Evolutionary conservation across 2,888 invertebrate genomes (phyloP), one percentile per base, ranked within the genome.

Genomic region (Agonum fuliginosum): DNA sequence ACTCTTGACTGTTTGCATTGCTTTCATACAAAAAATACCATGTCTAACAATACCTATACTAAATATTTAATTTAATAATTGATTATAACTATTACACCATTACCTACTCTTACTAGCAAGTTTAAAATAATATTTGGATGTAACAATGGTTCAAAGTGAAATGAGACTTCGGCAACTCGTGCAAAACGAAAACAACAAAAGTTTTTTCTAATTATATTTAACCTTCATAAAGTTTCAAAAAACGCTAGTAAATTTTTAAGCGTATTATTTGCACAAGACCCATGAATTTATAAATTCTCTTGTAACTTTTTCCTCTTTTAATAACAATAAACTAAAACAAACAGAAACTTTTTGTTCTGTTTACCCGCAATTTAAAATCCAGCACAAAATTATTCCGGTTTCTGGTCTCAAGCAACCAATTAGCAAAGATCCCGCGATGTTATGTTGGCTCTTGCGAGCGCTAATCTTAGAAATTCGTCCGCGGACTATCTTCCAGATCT

Each of bases 381-480:
- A 62, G 30, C 30, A 62, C 58, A 30, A 62, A 62, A 30, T 30
- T 62, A 30, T 30, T 30, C 58, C 30, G 30, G 62, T 34, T 41
- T 20, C 67, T 20, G 19, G 67, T 67, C 67, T 62, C 58, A 62
- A 62, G 58, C 58, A 30, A 67, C 67, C 67, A 67, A 67, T 67
- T 67, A 67, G 67, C 22, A 22, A 67, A 37, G 67, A 67, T 67
- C 27, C 41, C 41, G 30, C 58, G 58, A 27, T 46, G 30, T 30
- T 30, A 8, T 54, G 58, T 62, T 62, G 27, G 58, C 27, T 54
- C 54, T 54, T 54, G 8, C 58, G 30, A 30, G 30, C 58, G 58
- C 58, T 30, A 62, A 62, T 62, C 58, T 62, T 17, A 62, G 34
- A 62, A 30, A 62, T 12, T 62, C 58, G 27, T 62, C 30, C 58